Conservation (phyloP, 2,797 vertebrate genomes). For the Sciurus vulgaris region DNA sequence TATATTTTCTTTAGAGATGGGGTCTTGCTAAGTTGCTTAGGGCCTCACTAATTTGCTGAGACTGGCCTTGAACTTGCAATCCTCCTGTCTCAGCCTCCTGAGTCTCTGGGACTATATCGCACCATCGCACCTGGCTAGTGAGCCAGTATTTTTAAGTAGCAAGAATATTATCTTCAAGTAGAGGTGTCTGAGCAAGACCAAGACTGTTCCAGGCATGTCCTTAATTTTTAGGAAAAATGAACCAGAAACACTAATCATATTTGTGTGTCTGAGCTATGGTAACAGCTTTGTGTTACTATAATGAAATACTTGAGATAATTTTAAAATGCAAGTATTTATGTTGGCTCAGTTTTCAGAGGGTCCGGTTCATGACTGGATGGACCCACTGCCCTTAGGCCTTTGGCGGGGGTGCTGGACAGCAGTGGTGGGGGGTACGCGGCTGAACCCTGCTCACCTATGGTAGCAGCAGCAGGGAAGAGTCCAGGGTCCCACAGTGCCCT, state of each 20-base stretch:
- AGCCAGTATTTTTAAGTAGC: constrained; percentile 9
- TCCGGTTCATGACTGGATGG: neutral
- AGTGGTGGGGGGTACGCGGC: neutral
- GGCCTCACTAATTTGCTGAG: no score
- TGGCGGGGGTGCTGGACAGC: no score
- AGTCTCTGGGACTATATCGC: no score
- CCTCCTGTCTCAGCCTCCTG: no score
- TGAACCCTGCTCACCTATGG: neutral
- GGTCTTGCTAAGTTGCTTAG: no score
- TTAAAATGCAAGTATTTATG: neutral
- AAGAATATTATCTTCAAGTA: constrained; percentile 19
- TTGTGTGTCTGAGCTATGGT: neutral
- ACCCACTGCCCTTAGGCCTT: no score
- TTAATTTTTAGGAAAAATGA: constrained; percentile 47
- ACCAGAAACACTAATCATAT: constrained; percentile 26
- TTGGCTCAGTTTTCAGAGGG: neutral
- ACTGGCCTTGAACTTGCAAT: no score
- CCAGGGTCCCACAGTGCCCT: neutral
- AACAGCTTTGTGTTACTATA: neutral
- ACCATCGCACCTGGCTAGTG: no score
- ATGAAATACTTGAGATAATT: neutral
- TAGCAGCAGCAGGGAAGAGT: neutral
- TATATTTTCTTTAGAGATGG: no score
- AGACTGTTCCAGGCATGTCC: neutral
- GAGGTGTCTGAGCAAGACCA: constrained; percentile 19